A percentile compares a stretch with the other conserved stretches of the same genome.
These are phyloP conservation scores for Penaeus vannamei DNA, from an alignment of 1,140 invertebrate genomes.

Conservation along the genomic window DNA sequence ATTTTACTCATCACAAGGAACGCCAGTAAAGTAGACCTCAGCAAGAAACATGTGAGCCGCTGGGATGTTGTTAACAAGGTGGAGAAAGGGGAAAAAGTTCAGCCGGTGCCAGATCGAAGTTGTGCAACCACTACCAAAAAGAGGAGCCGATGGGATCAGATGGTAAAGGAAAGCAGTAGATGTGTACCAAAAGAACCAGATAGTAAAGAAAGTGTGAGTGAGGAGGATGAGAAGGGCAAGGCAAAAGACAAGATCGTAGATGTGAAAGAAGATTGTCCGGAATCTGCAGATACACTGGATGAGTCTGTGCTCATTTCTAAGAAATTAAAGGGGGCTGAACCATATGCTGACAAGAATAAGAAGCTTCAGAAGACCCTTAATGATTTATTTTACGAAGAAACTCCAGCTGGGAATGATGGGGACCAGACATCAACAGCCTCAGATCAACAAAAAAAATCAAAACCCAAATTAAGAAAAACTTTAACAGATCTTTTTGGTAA, in stretches of 20 bases:
- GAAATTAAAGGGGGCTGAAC: not conserved
- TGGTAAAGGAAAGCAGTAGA: not conserved
- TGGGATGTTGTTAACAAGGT: conserved; percentile 3
- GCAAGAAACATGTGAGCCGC: not conserved
- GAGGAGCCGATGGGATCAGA: not conserved
- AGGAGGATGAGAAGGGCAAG: conserved; percentile 1
- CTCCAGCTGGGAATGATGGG: not conserved
- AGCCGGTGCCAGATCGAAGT: not conserved
- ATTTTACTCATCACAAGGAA: no score
- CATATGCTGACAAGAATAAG: not conserved
- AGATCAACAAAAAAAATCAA: not conserved
- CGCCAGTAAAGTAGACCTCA: not conserved
- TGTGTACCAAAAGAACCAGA: not conserved
- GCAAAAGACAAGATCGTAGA: not conserved
- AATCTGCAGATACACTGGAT: not conserved
- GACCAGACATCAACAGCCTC: not conserved
- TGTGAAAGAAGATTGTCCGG: no score
- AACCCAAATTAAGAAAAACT: conserved; percentile 17
- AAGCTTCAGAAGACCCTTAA: conserved; percentile 5
- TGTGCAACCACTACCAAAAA: not conserved
- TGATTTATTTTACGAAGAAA: conserved; percentile 9
- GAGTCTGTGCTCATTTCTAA: not conserved
- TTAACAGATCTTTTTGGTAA: conserved; percentile 28
- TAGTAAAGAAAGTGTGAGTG: not conserved
- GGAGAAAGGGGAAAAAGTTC: not conserved